phyloP scores from a whole-genome alignment of 1,140 invertebrate genomes.

The Bombus haemorrhoidalis region DNA sequence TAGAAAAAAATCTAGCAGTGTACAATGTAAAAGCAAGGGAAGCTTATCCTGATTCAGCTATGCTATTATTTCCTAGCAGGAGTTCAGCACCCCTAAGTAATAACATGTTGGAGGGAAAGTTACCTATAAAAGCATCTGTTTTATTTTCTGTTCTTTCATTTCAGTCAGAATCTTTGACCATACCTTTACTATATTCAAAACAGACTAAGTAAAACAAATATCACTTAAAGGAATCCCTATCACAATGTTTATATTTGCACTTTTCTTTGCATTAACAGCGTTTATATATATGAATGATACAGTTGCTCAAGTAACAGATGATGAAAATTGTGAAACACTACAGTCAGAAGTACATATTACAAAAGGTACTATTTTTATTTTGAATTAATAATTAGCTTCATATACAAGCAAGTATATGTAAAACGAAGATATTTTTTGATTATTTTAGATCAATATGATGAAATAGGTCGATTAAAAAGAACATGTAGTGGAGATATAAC shows the following conservation, averaged over 20 bases:
- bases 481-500: slow-evolving; percentile 93
- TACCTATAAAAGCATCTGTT: slow-evolving; percentile 76
- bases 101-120: slow-evolving; percentile 63
- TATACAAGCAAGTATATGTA: slow-evolving; percentile 16
- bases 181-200: slow-evolving; percentile 31
- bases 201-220: slow-evolving; percentile 3
- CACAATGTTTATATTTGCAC: slow-evolving; percentile 57
- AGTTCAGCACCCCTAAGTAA: slow-evolving; percentile 64
- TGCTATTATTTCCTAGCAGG: slow-evolving; percentile 76
- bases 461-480: slow-evolving; percentile 89
- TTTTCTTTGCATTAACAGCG: slow-evolving; percentile 49
- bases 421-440: slow-evolving; percentile 47
- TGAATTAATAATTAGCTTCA: slow-evolving; percentile 37
- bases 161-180: slow-evolving; percentile 44
- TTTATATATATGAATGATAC: slow-evolving; percentile 40
- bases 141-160: slow-evolving; percentile 71
- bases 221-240: slow-evolving; percentile 27
- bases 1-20: slow-evolving; percentile 53
- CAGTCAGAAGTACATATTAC: slow-evolving; percentile 91
- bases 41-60: slow-evolving; percentile 55
- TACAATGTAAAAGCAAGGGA: slow-evolving; percentile 52
- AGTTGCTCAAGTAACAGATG: slow-evolving; percentile 61
- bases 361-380: slow-evolving; percentile 84
- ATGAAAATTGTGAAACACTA: slow-evolving; percentile 86
- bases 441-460: slow-evolving; percentile 92